Conservation (phyloP, 1,140 invertebrate species). For the Phenacoccus solenopsis region DNA sequence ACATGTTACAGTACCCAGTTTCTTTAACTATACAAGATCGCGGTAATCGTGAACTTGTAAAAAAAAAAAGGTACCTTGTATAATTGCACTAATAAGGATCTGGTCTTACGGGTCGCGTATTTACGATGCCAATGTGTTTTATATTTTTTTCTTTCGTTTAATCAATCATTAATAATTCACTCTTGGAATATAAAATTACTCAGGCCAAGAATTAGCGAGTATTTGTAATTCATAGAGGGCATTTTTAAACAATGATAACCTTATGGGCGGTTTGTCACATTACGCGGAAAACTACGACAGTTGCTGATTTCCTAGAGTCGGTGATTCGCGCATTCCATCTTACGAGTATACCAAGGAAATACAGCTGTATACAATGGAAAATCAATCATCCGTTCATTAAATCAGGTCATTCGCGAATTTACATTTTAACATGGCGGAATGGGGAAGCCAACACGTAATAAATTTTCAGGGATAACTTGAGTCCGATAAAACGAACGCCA, state of each 20-base stretch:
- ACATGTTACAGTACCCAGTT: too few species aligned
- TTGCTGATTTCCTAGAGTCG: background rate
- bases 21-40: too few species aligned
- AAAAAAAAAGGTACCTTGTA: background rate
- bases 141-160: background rate
- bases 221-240: too few species aligned
- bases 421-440: background rate
- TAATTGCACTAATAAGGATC: constrained; percentile 15
- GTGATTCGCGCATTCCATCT: background rate
- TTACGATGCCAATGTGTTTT: background rate
- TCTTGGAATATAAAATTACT: too few species aligned
- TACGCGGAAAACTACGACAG: background rate
- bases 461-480: constrained; percentile 16
- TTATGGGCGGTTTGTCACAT: too few species aligned
- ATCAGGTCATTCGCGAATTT: background rate
- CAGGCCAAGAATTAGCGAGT: too few species aligned
- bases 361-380: background rate
- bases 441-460: constrained; percentile 9
- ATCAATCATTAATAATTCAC: background rate
- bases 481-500: background rate
- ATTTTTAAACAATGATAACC: too few species aligned
- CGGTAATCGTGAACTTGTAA: background rate
- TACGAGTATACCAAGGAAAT: too few species aligned
- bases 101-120: constrained; percentile 6
- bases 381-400: background rate